These are phyloP conservation scores for Microtus montanus DNA, from an alignment of 2,113 vertebrate genomes.

Conservation along the genomic window DNA sequence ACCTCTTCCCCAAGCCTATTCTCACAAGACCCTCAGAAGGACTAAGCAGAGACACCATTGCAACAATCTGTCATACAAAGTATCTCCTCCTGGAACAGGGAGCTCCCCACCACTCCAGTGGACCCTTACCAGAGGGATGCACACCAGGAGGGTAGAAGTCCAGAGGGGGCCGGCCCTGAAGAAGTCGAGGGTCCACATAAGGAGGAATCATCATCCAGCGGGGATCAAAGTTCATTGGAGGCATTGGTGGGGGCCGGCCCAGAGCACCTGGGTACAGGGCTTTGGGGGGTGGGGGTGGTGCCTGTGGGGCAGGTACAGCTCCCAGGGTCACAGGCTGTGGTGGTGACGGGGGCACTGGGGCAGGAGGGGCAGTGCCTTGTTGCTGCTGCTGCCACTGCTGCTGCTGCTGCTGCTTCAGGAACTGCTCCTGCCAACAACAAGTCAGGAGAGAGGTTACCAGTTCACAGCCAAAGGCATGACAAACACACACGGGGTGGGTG, in stretches of 20 bases:
- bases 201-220: slow-evolving; percentile 97
- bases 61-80: neutral
- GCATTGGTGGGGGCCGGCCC: slow-evolving; percentile 91
- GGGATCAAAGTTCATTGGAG: slow-evolving; percentile 93
- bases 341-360: slow-evolving; percentile 85
- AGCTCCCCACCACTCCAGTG: fast-evolving
- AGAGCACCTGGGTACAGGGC: slow-evolving; percentile 90
- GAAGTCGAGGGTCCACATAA: slow-evolving; percentile 94
- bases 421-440: slow-evolving; percentile 87
- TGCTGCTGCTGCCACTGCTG: slow-evolving; percentile 84
- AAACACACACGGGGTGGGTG: too few species aligned
- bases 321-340: slow-evolving; percentile 82
- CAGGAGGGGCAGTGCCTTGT: slow-evolving; percentile 83
- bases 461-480: fast-evolving
- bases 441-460: neutral
- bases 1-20: neutral
- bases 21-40: neutral
- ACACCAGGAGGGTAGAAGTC: slow-evolving; percentile 93
- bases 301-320: slow-evolving; percentile 80
- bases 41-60: neutral
- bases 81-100: slow-evolving; percentile 36
- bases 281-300: slow-evolving; percentile 80
- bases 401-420: slow-evolving; percentile 88
- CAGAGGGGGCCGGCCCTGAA: slow-evolving; percentile 93
- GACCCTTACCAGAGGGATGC: slow-evolving; percentile 90